A percentile compares a stretch with the other conserved stretches of the same genome.
Evolutionary conservation across 2,113 vertebrate genomes (phyloP).

Genomic region (Limnothrissa miodon): DNA sequence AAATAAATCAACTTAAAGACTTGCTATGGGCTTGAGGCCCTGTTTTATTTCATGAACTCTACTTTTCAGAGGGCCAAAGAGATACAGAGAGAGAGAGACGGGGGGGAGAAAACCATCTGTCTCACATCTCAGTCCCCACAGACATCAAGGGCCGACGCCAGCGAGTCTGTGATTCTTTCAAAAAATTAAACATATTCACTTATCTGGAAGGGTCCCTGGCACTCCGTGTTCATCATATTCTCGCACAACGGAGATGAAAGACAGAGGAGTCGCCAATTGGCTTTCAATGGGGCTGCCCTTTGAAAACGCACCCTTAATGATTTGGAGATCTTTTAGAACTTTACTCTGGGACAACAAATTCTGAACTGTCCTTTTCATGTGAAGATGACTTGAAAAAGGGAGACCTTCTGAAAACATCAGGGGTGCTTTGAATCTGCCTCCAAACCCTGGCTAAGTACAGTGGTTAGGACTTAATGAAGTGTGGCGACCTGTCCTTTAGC

Average conservation of each 20-base stretch:
- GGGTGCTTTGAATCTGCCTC: constrained; percentile 68
- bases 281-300: constrained; percentile 73
- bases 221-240: constrained; percentile 72
- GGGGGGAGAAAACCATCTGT: constrained; percentile 62
- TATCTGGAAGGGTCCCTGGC: constrained; percentile 71
- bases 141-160: constrained; percentile 74
- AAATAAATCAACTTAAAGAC: constrained; percentile 81
- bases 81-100: constrained; percentile 24
- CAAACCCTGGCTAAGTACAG: constrained; percentile 65
- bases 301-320: constrained; percentile 76
- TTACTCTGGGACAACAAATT: constrained; percentile 79
- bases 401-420: constrained; percentile 68
- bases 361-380: constrained; percentile 74
- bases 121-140: constrained; percentile 68
- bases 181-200: constrained; percentile 79
- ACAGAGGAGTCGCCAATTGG: constrained; percentile 74
- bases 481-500: constrained; percentile 59
- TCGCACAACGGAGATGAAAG: constrained; percentile 74
- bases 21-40: constrained; percentile 71
- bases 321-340: constrained; percentile 76
- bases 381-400: constrained; percentile 69
- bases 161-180: constrained; percentile 74
- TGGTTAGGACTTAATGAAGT: constrained; percentile 71
- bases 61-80: constrained; percentile 42
- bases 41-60: constrained; percentile 68